Evolutionary conservation across 2,888 invertebrate species (phyloP), one percentile per base, ranked within the genome.

Genomic region (Protonemura montana): DNA sequence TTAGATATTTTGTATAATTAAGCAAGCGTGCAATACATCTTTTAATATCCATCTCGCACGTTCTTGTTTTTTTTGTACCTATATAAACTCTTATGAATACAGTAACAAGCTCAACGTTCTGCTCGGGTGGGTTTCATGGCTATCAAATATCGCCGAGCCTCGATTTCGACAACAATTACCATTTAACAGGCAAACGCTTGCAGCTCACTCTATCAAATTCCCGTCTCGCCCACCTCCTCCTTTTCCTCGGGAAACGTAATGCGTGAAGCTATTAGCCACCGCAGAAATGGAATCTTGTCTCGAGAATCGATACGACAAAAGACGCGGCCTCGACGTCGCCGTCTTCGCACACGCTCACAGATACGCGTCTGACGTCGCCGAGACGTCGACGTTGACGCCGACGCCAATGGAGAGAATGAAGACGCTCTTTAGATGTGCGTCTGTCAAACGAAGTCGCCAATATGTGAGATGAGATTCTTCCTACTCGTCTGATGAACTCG

Each of bases 401-500:
- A 59, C 59, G 59, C 13, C 59, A 21, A 59, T 21, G 21, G 59
- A 59, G 59, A 59, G 59, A 59, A 59, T 59, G 59, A 59, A 59
- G 59, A 59, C 59, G 59, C 59, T 59, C 59, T 59, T 59, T 59
- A 16, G 59, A 59, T 59, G 59, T 59, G 59, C 59, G 59, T 59
- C 59, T 21, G 21, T 59, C 59, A 59, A 59, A 59, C 59, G 59
- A 21, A 59, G 59, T 59, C 59, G 59, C 59, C 59, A 59, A 59
- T 59, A 59, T 59, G 21, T 21, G 59, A 59, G 59, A 59, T 59
- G 59, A 59, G 59, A 59, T 21, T 59, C 59, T 59, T 59, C 35
- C 3, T 35, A 3, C 10, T 35, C 35, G 35, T 35, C 35, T 3
- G 59, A 21, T 59, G 59, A 10, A 59, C 1, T 10, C 59, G 59